Evolutionary conservation across 2,113 vertebrate species (phyloP).

Genomic region (Paracanthobrama guichenoti): DNA sequence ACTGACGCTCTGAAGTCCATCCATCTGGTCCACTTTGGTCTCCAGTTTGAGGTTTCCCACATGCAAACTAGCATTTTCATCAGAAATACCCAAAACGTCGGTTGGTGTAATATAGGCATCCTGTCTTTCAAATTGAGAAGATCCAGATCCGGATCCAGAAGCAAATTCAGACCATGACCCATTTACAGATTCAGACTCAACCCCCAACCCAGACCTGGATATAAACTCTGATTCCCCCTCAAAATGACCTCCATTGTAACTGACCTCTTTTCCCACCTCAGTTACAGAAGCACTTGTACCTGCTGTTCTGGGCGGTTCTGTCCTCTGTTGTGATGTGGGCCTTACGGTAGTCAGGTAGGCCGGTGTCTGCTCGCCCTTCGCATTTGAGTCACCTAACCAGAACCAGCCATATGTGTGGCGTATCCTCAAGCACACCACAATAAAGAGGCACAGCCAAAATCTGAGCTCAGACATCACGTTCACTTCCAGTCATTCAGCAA

Average conservation of each 20-base stretch:
- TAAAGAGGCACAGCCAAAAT: conserved; percentile 62
- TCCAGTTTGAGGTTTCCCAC: conserved; percentile 41
- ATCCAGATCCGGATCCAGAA: conserved; percentile 37
- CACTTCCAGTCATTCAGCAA: conserved; percentile 58
- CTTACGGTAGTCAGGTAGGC: conserved; percentile 43
- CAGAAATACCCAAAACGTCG: conserved; percentile 1
- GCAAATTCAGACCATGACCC: conserved; percentile 49
- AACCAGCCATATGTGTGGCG: conserved; percentile 67
- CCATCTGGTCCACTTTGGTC: conserved; percentile 42
- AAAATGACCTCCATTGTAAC: conserved; percentile 55
- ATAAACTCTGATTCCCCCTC: conserved; percentile 40
- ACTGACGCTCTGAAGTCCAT: conserved; percentile 37
- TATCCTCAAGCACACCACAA: conserved; percentile 71
- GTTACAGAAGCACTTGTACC: conserved; percentile 23
- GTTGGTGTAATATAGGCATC: conserved; percentile 27
- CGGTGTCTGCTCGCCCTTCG: conserved; percentile 45
- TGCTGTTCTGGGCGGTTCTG: conserved; percentile 43
- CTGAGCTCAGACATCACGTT: conserved; percentile 63
- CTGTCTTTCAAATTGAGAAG: conserved; percentile 48
- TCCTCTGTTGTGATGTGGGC: conserved; percentile 42
- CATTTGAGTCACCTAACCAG: conserved; percentile 47
- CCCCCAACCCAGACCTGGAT: conserved; percentile 37
- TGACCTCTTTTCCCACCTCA: conserved; percentile 48
- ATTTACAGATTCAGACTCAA: conserved; percentile 44
- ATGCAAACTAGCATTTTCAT: conserved; percentile 22